Evolutionary conservation across 2,888 invertebrate genomes (phyloP).

Genomic region (Quadroppia sp.): DNA sequence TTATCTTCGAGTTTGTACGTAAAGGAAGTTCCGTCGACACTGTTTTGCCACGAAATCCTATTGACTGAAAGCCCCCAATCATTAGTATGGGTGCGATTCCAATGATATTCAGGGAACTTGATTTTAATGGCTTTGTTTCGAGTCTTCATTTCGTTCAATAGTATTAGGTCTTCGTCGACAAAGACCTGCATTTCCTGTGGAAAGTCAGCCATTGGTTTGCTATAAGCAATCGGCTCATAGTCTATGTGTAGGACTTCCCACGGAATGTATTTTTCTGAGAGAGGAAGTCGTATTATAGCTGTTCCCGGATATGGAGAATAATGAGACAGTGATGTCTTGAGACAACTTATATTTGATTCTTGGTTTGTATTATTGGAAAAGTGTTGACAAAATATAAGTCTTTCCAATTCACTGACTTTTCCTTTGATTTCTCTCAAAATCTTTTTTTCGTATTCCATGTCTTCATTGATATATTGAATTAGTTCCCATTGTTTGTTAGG

Average conservation of each 20-base stretch:
- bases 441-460: constrained; percentile 50
- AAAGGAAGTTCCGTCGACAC: constrained; percentile 43
- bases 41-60: constrained; percentile 48
- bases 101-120: constrained; percentile 47
- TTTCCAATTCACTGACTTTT: constrained; percentile 52
- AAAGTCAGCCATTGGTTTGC: constrained; percentile 50
- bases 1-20: constrained; percentile 49
- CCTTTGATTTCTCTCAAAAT: constrained; percentile 51
- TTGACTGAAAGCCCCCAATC: constrained; percentile 48
- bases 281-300: constrained; percentile 52
- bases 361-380: not conserved
- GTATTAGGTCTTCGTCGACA: constrained; percentile 52
- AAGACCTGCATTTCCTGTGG: constrained; percentile 48
- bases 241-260: constrained; percentile 52
- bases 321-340: constrained; percentile 48
- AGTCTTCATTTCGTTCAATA: constrained; percentile 26
- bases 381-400: constrained; percentile 47
- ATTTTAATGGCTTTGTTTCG: constrained; percentile 39
- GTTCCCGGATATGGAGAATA: constrained; percentile 54
- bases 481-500: constrained; percentile 47
- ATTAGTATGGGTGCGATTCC: constrained; percentile 48
- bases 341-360: not conserved
- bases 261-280: constrained; percentile 54
- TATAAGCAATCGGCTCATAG: constrained; percentile 53
- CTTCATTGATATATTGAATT: constrained; percentile 47